Evolutionary conservation across 2,888 invertebrate species (phyloP), one percentile per base, ranked within the genome.

Genomic region (Criorhina ranunculi): DNA sequence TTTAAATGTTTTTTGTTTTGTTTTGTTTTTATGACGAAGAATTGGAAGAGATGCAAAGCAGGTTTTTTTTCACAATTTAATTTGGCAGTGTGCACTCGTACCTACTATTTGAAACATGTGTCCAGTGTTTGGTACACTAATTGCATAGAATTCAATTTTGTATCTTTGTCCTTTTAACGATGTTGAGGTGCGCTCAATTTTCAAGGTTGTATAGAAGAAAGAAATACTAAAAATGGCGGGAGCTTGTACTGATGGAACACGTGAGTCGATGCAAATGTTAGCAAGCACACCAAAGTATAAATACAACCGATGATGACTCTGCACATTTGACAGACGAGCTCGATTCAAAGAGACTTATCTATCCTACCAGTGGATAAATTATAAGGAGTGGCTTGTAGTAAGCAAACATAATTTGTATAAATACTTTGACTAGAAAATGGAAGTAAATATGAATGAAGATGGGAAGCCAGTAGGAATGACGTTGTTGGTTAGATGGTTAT

Each of bases 221-320:
- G 12, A 9, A 29, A 19, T 31, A n/a, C 35, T 29, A 24, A 62
- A 76, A 42, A 42, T 76, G 72, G 44, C 55, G 49, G 24, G 12
- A 57, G 29, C 35, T 60, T 44, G 9, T 72, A 66, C 62, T 55
- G 40, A 55, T 37, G 35, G 5, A 60, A 75, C 79, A 85, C 73
- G 83, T 79, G 79, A 85, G 62, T 51, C 3, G 83, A 79, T 85
- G 83, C 69, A 73, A 79, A 83, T 83, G 44, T 31, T 29, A 6
- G 51, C n/a, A 59, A 37, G 46, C 44, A 44, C 15, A 44, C 19
- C 37, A 64, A 31, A n/a, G 42, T 72, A 59, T 72, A 35, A 73
- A 67, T 60, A 31, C 59, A 73, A 8, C 73, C 73, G 40, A 73
- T 79, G 40, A 73, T 79, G 70, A 70, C 70, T 60, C 62, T 78